Percentiles rank a stretch among this genome's conserved stretches.
phyloP scores from a whole-genome alignment of 2,113 vertebrate species.

The Oncorhynchus masou region DNA sequence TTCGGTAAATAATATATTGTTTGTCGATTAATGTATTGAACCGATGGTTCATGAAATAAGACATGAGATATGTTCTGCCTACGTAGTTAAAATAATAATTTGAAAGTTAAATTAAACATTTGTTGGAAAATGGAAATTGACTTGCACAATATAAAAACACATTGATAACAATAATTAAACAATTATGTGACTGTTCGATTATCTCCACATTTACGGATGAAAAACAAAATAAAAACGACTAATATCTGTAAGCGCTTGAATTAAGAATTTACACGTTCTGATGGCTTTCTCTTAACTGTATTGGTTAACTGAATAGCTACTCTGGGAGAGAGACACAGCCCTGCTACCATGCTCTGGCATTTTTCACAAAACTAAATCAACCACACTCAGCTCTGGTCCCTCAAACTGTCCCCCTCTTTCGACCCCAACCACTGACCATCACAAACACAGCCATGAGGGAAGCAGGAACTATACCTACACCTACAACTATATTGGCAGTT shows the following conservation, averaged over 20 bases:
- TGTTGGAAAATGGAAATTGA: not conserved
- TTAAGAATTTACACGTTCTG: not conserved
- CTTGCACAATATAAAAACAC: not conserved
- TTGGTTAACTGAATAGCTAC: not conserved
- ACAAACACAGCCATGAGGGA: not conserved
- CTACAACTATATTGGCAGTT: not conserved
- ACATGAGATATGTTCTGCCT: not conserved
- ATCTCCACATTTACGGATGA: not conserved
- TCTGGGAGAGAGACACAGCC: conserved; percentile 49
- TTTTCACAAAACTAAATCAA: conserved; percentile 63
- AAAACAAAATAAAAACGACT: not conserved
- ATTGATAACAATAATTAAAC: too few relatives aligned
- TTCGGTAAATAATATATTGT: not conserved
- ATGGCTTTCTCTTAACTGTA: not conserved
- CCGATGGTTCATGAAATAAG: not conserved
- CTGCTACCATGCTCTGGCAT: conserved; percentile 68
- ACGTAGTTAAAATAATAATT: not conserved
- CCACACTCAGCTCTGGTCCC: conserved; percentile 46
- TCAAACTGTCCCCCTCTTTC: conserved; percentile 38
- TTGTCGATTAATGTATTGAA: not conserved
- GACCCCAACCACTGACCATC: not conserved
- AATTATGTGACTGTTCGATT: too few relatives aligned
- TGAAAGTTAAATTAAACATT: not conserved
- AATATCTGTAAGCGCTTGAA: too few relatives aligned
- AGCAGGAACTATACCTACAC: conserved; percentile 5